Evolutionary conservation across 2,113 vertebrate genomes (phyloP).

Genomic region (Hystrix brachyura): DNA sequence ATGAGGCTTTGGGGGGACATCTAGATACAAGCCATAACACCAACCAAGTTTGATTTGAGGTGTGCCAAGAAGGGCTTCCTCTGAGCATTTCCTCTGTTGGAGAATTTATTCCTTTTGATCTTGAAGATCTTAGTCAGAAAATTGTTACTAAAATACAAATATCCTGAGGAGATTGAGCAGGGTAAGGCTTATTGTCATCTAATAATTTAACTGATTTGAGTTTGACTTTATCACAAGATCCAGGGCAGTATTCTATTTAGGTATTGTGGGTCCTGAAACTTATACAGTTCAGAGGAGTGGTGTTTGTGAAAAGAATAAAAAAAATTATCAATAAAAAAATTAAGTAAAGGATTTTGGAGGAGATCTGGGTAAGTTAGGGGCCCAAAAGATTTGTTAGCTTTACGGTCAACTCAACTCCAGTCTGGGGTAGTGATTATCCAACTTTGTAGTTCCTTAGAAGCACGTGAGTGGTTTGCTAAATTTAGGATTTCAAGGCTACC

Average conservation of each 20-base stretch:
- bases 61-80: neutral
- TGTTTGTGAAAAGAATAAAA: slow-evolving; percentile 23
- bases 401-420: neutral
- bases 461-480: neutral
- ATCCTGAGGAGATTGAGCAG: neutral
- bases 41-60: neutral
- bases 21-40: neutral
- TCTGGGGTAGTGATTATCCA: slow-evolving; percentile 12
- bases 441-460: neutral
- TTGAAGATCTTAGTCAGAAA: slow-evolving; percentile 42
- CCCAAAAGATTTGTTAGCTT: slow-evolving; percentile 9
- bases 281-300: neutral
- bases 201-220: slow-evolving; percentile 46
- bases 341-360: neutral
- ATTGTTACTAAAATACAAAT: slow-evolving; percentile 51
- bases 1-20: neutral
- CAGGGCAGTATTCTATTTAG: neutral
- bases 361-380: neutral
- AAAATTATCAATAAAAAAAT: neutral
- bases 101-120: slow-evolving; percentile 20
- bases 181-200: neutral
- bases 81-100: neutral
- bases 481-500: neutral
- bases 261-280: neutral
- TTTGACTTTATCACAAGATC: slow-evolving; percentile 12